Base-by-base conservation (phyloP, 2,113 vertebrate genomes). In the Pao palembangensis region DNA sequence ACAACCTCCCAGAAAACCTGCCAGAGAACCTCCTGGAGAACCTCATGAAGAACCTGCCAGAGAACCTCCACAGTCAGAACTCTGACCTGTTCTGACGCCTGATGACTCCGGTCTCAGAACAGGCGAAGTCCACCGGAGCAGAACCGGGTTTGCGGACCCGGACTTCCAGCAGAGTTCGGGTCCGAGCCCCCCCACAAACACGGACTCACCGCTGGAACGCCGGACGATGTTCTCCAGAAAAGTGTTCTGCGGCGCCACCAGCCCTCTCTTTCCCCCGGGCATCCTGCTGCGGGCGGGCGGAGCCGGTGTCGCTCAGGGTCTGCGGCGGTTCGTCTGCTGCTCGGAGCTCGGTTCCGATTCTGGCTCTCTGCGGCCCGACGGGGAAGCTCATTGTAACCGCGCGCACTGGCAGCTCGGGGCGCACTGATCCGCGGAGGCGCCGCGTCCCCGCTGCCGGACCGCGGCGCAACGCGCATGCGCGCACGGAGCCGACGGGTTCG, bases 181-280 rank as follows among this genome's bases (percentile, higher is more conserved):
- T 61, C 75, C 64, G n/a, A 50, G 46, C 57, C 31, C 31, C 34
- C 18, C 3, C 34, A 25, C 5, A 12, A 52, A 25, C 38, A 3
- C 15, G 47, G 13, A 81, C 95, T 94, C 87, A 98, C 95, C 96
- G 67, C 93, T 98, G 28, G 96, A 97, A 65, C 95, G 91, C 73
- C 95, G 88, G 89, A 98, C 96, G 78, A 97, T 96, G 88, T 96
- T 98, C 88, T 98, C 95, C 93, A 98, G 80, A 73, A 98, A 98
- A 62, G 96, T 97, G 90, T 98, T 98, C 92, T 98, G 95, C 84
- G 95, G 95, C 87, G 96, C 95, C 93, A 98, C 96, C 84, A 96
- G 90, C 90, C 96, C 96, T 91, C 94, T 90, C 91, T 97, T 98
- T 91, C 95, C 95, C 87, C 96, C 95, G 93, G 95, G 94, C 96